Evolutionary conservation across 2,113 vertebrate genomes (phyloP).

Genomic region (Hystrix cristata): DNA sequence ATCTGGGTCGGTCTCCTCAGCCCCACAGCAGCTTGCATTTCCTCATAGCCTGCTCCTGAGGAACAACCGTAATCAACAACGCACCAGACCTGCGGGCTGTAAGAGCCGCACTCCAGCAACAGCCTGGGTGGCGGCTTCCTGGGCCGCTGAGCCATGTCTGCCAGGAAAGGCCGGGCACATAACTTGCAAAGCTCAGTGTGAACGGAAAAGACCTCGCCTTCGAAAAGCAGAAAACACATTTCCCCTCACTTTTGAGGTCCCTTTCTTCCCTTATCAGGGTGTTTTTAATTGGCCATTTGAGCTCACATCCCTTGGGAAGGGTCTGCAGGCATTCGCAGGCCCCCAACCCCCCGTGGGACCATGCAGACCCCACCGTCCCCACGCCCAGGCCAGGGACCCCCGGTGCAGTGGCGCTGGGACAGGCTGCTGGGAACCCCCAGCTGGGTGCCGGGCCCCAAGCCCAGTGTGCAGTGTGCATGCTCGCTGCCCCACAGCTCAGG

Average conservation of each 20-base stretch:
- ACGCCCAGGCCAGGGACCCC: no score
- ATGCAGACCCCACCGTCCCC: background rate
- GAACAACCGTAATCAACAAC: background rate
- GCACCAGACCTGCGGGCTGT: accelerated
- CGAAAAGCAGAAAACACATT: background rate
- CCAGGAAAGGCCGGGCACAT: accelerated
- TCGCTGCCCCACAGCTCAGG: background rate
- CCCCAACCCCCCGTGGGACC: accelerated
- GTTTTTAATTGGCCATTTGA: background rate
- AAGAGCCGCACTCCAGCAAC: accelerated
- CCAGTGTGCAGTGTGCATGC: no score
- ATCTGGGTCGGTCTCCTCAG: accelerated
- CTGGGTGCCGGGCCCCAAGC: background rate
- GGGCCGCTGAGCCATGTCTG: no score
- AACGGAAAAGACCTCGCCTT: background rate
- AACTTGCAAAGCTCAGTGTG: no score
- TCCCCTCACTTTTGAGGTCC: background rate
- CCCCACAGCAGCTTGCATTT: accelerated
- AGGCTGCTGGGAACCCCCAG: background rate
- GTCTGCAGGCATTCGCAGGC: no score
- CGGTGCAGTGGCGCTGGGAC: accelerated
- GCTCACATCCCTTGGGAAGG: no score
- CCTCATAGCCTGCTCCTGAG: accelerated
- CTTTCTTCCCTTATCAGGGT: background rate
- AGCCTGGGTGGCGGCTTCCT: accelerated